Conservation (phyloP, 2,888 invertebrate genomes). For the Hirtodrosophila trivittata region DNA sequence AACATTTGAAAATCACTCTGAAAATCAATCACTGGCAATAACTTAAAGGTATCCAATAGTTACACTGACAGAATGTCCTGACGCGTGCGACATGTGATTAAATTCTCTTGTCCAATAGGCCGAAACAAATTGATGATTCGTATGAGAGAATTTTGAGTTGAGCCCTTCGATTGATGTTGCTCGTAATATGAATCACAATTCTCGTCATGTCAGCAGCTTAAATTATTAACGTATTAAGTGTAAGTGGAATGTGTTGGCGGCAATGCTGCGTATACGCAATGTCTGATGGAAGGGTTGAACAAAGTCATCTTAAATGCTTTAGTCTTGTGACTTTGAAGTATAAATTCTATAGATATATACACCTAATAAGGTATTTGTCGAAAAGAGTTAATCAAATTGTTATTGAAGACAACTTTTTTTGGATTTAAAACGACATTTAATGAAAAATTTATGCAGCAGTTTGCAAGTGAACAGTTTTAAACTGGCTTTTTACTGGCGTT, state of each 20-base stretch:
- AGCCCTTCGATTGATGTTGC: slow-evolving; percentile 51
- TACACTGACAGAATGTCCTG: slow-evolving; percentile 29
- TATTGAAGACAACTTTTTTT: too few relatives aligned
- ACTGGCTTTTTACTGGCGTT: slow-evolving; percentile 14
- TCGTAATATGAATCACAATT: slow-evolving; percentile 38
- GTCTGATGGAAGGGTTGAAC: not conserved
- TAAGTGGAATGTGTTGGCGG: slow-evolving; percentile 17
- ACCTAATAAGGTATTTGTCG: too few relatives aligned
- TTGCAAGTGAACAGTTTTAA: not conserved
- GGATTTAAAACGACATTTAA: too few relatives aligned
- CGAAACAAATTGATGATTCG: slow-evolving; percentile 35
- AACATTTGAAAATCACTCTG: slow-evolving; percentile 26
- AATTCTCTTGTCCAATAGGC: slow-evolving; percentile 44
- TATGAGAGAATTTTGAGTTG: slow-evolving; percentile 25
- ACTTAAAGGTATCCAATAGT: slow-evolving; percentile 53
- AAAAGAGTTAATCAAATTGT: too few relatives aligned
- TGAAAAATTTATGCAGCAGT: not conserved
- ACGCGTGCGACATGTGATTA: slow-evolving; percentile 37
- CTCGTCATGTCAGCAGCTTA: slow-evolving; percentile 6
- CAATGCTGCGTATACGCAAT: slow-evolving; percentile 44
- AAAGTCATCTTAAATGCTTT: too few relatives aligned
- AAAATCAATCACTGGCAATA: slow-evolving; percentile 61
- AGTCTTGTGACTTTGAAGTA: too few relatives aligned
- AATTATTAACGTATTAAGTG: slow-evolving; percentile 18
- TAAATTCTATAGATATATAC: too few relatives aligned